Conservation (phyloP, 2,797 vertebrate species). For the Periparus ater region DNA sequence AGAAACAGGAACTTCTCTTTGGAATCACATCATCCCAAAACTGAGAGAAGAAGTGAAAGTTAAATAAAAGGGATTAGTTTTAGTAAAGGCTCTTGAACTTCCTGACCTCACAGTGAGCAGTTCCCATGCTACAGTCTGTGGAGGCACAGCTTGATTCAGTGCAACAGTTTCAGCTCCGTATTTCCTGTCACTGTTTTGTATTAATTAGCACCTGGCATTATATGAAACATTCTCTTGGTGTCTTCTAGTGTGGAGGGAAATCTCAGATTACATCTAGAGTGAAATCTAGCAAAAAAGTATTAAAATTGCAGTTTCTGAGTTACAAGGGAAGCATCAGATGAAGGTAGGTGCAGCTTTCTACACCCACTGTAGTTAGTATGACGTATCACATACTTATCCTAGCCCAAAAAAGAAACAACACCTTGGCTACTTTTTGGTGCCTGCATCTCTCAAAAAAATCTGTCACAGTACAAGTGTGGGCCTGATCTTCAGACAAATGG, state of each 20-base stretch:
- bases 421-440: neutral
- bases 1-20: slow-evolving; percentile 16
- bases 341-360: neutral
- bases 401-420: neutral
- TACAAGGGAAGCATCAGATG: neutral
- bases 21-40: slow-evolving; percentile 6
- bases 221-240: neutral
- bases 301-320: neutral
- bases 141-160: neutral
- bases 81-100: neutral
- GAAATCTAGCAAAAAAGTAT: neutral
- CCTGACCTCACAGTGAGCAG: neutral
- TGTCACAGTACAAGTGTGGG: neutral
- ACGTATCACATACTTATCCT: neutral
- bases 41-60: slow-evolving; percentile 36
- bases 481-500: neutral
- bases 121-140: neutral
- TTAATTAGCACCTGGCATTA: neutral
- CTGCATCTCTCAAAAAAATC: neutral
- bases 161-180: neutral
- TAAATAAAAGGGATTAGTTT: neutral
- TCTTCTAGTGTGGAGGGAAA: neutral
- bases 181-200: neutral
- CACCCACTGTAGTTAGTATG: neutral
- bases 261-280: neutral